Evolutionary conservation across 2,797 vertebrate species (phyloP), one percentile per base, ranked within the genome.

Genomic region (Micromesistius poutassou): DNA sequence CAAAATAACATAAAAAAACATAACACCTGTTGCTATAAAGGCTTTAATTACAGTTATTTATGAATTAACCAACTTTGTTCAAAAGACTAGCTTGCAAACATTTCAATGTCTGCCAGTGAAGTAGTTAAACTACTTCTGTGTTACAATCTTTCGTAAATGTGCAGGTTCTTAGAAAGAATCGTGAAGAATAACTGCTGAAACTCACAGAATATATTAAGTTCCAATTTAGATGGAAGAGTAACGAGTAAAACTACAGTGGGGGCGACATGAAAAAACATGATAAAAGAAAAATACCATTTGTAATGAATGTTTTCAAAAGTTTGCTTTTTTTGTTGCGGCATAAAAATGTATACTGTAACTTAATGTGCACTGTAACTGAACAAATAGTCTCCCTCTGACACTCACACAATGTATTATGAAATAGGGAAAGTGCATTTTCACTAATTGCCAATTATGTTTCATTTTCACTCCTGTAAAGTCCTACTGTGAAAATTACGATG

Each of bases 351-450:
- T 82, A 81, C 87, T 83, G 80, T 79, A 76, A 77, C 85, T 35
- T 80, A 68, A 68, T 85, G 74, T 83, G 76, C 70, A 83, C 74
- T 62, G 79, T 30, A 80, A 4, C 83, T 78, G n/a, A 76, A 74
- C 75, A 46, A 72, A 42, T 79, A 77, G 71, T 76, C 75, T 6
- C 80, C 2, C 62, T 28, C 46, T 55, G 25, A 35, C 76, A 25
- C 76, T 22, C 73, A 8, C 75, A 1, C 78, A 22, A 40, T 40
- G 81, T 3, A 82, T 80, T 87, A 90, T 84, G 81, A 90, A 86
- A 86, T 75, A 78, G 84, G 88, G 85, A 93, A 92, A 93, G 92
- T 94, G 93, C 93, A 93, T 90, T 86, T 82, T 88, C 72, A 77
- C 75, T 76, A 90, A 82, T 86, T 87, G 85, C 84, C 82, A 87